Conservation (phyloP, 2,888 invertebrate genomes). For the Andrena flavipes region DNA sequence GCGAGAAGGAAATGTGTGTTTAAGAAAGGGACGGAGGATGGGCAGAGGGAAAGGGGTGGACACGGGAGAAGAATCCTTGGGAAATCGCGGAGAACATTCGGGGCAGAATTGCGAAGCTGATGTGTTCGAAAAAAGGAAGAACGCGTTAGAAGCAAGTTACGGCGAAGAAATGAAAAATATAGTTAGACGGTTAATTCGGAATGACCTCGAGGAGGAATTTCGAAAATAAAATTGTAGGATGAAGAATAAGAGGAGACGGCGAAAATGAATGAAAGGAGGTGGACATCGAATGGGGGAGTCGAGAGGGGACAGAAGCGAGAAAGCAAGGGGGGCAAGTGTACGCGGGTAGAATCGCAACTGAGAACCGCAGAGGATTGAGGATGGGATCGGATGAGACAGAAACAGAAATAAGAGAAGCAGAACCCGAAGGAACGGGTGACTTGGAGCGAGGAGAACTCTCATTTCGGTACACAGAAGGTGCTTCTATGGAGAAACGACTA, state of each 20-base stretch:
- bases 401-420: constrained; percentile 39
- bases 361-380: background rate
- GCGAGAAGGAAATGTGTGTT: constrained; percentile 27
- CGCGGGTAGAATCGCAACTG: constrained; percentile 42
- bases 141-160: background rate
- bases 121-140: background rate
- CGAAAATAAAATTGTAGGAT: constrained; percentile 11
- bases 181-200: background rate
- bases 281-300: background rate
- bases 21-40: constrained; percentile 27
- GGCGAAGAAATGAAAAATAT: background rate
- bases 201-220: constrained; percentile 1
- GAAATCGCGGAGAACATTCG: background rate
- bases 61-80: background rate
- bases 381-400: constrained; percentile 3
- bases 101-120: constrained; percentile 4
- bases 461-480: constrained; percentile 54
- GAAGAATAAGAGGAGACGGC: background rate
- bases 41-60: background rate
- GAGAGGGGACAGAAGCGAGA: constrained; percentile 31
- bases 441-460: constrained; percentile 54
- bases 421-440: constrained; percentile 32
- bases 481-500: constrained; percentile 47
- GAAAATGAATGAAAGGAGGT: background rate
- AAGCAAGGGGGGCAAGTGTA: constrained; percentile 21